Percentiles rank a stretch among this genome's conserved stretches.
phyloP scores from a whole-genome alignment of 2,888 invertebrate species.

The Nowickia ferox region DNA sequence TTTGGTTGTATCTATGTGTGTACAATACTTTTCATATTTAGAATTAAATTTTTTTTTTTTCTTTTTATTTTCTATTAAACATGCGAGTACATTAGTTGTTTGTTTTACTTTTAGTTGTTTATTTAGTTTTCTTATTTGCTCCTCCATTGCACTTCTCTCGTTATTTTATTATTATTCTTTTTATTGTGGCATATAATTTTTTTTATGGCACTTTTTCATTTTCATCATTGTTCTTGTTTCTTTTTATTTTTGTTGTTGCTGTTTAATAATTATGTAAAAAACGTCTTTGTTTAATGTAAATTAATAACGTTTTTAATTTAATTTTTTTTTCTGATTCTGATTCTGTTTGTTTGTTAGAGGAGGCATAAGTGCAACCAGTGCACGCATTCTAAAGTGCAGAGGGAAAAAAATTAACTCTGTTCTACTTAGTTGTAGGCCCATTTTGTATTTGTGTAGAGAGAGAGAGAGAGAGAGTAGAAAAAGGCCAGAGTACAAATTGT shows the following conservation, averaged over 20 bases:
- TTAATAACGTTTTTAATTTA: conserved; percentile 62
- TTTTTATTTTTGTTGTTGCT: conserved; percentile 16
- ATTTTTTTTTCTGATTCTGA: conserved; percentile 3
- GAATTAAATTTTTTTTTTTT: conserved; percentile 74
- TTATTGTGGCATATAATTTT: conserved; percentile 23
- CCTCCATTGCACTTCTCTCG: conserved; percentile 69
- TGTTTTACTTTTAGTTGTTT: conserved; percentile 44
- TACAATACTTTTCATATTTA: conserved; percentile 73
- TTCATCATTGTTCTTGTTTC: conserved; percentile 44
- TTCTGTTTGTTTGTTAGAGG: conserved; percentile 23
- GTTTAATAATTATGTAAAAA: conserved; percentile 68
- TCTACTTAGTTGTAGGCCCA: conserved; percentile 27
- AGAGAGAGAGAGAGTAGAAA: not conserved
- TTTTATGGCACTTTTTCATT: conserved; percentile 47
- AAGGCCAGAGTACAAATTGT: conserved; percentile 11
- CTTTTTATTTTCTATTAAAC: conserved; percentile 70
- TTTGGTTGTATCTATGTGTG: conserved; percentile 49
- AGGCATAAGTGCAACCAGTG: conserved; percentile 36
- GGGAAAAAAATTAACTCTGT: conserved; percentile 15
- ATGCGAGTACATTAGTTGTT: conserved; percentile 77
- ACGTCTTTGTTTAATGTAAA: conserved; percentile 69
- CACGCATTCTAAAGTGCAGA: conserved; percentile 36
- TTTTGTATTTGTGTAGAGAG: not conserved
- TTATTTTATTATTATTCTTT: conserved; percentile 52
- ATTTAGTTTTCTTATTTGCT: conserved; percentile 34